Base-by-base conservation (phyloP, 53 echinoderm and acorn worm species). In the Stichopus horrens region DNA sequence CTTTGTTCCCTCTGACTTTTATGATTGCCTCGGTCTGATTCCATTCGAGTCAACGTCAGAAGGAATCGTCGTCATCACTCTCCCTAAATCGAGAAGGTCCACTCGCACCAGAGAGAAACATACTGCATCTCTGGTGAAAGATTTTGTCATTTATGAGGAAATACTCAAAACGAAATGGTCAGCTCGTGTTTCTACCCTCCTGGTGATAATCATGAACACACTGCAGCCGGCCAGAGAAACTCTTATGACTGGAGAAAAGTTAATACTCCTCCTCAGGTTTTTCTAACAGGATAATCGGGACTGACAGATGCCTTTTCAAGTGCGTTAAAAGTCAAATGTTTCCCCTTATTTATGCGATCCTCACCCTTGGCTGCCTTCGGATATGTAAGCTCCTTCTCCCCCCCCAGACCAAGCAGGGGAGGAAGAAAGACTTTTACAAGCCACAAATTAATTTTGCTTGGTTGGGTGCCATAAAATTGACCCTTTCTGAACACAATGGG, bases 391-490 rank as follows among this genome's bases (percentile, higher is more conserved):
- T 71, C 71, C 14, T 16, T 16, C 11, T 68, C n/a, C n/a, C n/a
- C 37, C 37, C 37, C 37, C 37, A 37, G 37, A 37, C 37, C 75
- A 9, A 20, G 23, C 75, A 37, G 52, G 55, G 54, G 18, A 81
- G 81, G 21, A 11, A 76, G 37, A 76, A 76, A 81, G 22, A 55
- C 56, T 54, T 54, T 58, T 81, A 56, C 81, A 55, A 81, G 81
- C 81, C 81, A 81, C 81, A 81, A 81, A 81, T 81, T 81, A 81
- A 81, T 81, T 81, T 57, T 57, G 81, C 81, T 21, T 56, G 21
- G 81, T 54, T 81, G 81, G 81, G 81, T 81, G 81, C 81, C 71
- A 81, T 56, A 81, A 79, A 81, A 81, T 81, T 81, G 81, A 81
- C 81, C 81, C 81, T 21, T 81, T 81, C 57, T 81, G 81, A 8